Conservation (phyloP, 2,888 invertebrate species). For the Cryptus armator region DNA sequence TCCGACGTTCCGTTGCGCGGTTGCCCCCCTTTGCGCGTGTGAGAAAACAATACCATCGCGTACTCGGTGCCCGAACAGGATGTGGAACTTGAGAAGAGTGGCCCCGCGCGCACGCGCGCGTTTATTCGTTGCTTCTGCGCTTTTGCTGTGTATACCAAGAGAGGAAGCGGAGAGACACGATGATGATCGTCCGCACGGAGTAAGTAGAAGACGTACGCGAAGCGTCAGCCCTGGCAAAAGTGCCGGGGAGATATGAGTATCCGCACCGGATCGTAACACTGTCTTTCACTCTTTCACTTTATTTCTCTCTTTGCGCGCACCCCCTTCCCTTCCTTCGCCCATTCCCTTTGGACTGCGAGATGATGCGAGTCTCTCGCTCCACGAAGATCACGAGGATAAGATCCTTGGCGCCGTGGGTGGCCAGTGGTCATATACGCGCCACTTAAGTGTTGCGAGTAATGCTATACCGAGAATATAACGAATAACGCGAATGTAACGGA, state of each 20-base stretch:
- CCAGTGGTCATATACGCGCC: slow-evolving; percentile 73
- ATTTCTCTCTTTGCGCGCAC: slow-evolving; percentile 39
- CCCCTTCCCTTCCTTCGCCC: not conserved
- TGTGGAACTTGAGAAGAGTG: slow-evolving; percentile 81
- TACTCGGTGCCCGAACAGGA: slow-evolving; percentile 79
- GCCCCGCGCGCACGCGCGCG: slow-evolving; percentile 65
- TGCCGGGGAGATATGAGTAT: slow-evolving; percentile 26
- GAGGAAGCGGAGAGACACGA: slow-evolving; percentile 40
- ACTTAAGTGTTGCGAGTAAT: slow-evolving; percentile 66
- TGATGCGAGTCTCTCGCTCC: slow-evolving; percentile 63
- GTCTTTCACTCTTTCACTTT: slow-evolving; percentile 61
- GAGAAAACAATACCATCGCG: slow-evolving; percentile 65
- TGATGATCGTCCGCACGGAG: not conserved
- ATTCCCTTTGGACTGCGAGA: slow-evolving; percentile 22
- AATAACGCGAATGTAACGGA: slow-evolving; percentile 63
- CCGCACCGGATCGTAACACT: slow-evolving; percentile 71
- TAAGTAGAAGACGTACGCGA: slow-evolving; percentile 67
- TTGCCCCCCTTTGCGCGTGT: slow-evolving; percentile 35
- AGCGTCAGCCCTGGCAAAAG: slow-evolving; percentile 51
- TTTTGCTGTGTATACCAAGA: slow-evolving; percentile 48
- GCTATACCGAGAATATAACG: slow-evolving; percentile 41
- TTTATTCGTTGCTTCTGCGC: slow-evolving; percentile 48
- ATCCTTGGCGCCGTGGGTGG: slow-evolving; percentile 83
- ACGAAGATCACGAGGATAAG: slow-evolving; percentile 82
- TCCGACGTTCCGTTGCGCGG: slow-evolving; percentile 13